Percentiles rank a stretch among this genome's conserved stretches.
phyloP scores from a whole-genome alignment of 2,888 invertebrate genomes.

The Andrena haemorrhoa region DNA sequence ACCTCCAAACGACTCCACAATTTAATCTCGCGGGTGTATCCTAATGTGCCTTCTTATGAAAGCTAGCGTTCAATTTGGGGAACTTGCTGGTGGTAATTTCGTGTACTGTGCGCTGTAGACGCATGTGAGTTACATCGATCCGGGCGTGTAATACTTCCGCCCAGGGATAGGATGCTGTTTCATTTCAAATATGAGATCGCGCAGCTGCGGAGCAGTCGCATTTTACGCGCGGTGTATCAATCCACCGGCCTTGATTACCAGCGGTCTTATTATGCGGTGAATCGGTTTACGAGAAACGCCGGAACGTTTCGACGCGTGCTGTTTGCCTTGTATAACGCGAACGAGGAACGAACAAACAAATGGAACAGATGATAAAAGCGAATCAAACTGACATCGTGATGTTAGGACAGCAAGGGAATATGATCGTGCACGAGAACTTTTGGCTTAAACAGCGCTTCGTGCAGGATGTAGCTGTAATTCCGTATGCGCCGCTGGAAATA shows the following conservation, averaged over 20 bases:
- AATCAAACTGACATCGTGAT: neutral
- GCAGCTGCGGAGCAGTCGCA: neutral
- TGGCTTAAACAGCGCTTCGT: slow-evolving; percentile 11
- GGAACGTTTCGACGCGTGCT: neutral
- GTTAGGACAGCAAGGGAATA: neutral
- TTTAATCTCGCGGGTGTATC: neutral
- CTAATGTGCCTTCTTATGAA: neutral
- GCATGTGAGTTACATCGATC: neutral
- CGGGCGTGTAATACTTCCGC: neutral
- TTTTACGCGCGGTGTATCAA: slow-evolving; percentile 13
- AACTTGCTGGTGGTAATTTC: neutral
- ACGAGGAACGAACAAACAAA: slow-evolving; percentile 13
- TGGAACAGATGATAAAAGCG: neutral
- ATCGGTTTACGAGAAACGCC: slow-evolving; percentile 17
- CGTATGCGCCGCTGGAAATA: no score
- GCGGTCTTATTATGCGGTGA: neutral
- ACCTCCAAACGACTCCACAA: neutral
- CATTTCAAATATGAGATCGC: neutral
- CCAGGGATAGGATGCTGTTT: neutral
- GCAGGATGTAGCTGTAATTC: neutral
- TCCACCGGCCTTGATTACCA: neutral
- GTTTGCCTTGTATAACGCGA: slow-evolving; percentile 33
- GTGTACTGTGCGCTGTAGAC: neutral
- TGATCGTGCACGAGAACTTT: slow-evolving; percentile 11
- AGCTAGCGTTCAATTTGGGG: neutral